Base-by-base conservation (phyloP, 92 coral and sea anemone genomes). In the Bergia puertoricense region DNA sequence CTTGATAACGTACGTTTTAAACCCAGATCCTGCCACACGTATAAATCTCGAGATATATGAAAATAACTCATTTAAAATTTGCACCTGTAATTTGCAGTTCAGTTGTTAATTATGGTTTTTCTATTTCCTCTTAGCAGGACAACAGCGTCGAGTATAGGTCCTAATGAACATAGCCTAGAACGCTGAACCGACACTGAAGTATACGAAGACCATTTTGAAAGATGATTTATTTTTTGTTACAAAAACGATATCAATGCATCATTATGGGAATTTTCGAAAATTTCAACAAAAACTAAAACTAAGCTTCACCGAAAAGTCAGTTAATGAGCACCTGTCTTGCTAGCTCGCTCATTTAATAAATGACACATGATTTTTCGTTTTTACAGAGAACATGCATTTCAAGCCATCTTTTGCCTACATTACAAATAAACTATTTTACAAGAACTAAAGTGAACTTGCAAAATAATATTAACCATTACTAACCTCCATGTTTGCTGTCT, bases 11-110 rank as follows among this genome's bases (percentile, higher is more conserved):
- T 54, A 15, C 16, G 59, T 54, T 18, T 54, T 18, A 54, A 18
- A 15, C 14, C 50, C 59, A 54, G 16, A 54, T 54, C 59, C 59
- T 11, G 10, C 59, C 59, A 54, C 59, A 54, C 59, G 59, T 54
- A 54, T 11, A 54, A 10, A 54, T 54, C 59, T 54, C 59, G 59
- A 54, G 50, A 54, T 54, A 18, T 54, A 10, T 54, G 2, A 30
- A 54, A 13, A 23, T 69, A 18, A 69, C 74, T 69, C 39, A 69
- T n/a, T 36, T 69, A n/a, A n/a, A 36, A n/a, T 69, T 69, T 69
- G 74, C 74, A 69, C 74, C 74, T 69, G 74, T 69, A n/a, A n/a
- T 22, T n/a, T 69, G 74, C 74, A 69, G 39, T 69, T 22, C 39
- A 69, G 74, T 69, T 69, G 74, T 69, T 69, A 69, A 69, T 36